Evolutionary conservation across 2,888 invertebrate genomes (phyloP), one percentile per base, ranked within the genome.

Genomic region (Nezara viridula): DNA sequence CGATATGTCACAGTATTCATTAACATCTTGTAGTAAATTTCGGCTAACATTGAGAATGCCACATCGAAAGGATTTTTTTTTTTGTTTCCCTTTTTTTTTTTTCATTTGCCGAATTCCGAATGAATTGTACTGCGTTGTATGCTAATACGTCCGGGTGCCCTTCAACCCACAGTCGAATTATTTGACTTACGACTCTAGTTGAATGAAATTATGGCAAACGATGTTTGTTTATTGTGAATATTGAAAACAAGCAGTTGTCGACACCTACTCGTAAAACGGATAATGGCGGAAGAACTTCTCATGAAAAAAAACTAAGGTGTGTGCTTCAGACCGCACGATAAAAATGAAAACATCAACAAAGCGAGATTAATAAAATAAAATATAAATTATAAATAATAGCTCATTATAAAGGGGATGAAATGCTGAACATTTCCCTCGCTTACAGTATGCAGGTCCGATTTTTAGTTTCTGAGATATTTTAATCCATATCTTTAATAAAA

Each of bases 151-250:
- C 37, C 32, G 9, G 9, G 5, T 37, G 37, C 32, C 66, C 37
- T 37, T 37, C 32, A 73, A 73, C 66, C 66, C 66, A 73, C 66
- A 21, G 16, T 19, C 7, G 37, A 73, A 37, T 21, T 16, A 37
- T 73, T 21, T 73, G 32, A 73, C 37, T 73, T 66, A 66, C 10
- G 37, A 37, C 37, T 37, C 66, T 32, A 27, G 32, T 37, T 73
- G 66, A 73, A 73, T 73, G 66, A 10, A 73, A 37, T 73, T 37
- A 73, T 73, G 66, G 66, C 66, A 73, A 73, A 73, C 6, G 5
- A 16, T 73, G 66, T 32, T 73, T 73, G 66, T 37, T 73, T 73
- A 73, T 73, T 37, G 66, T 73, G 66, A 37, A 73, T 21, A 37
- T 73, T 73, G 66, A 73, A 73, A 73, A 73, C 16, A 60, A 4